These are phyloP conservation scores for Speoplatyrhinus poulsoni DNA, from an alignment of 2,113 vertebrate genomes.

Conservation along the genomic window DNA sequence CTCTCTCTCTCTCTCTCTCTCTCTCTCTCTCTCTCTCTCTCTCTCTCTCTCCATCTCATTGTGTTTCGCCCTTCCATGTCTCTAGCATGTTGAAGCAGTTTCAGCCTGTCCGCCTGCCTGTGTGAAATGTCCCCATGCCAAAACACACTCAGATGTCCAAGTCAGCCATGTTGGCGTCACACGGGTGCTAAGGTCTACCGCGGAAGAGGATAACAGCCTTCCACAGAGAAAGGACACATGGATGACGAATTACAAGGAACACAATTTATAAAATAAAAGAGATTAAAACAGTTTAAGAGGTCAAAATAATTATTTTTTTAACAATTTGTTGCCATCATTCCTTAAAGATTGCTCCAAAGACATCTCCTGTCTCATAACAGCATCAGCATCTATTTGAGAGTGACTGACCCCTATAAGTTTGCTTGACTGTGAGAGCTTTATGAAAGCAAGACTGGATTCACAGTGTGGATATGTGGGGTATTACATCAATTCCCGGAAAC, in stretches of 20 bases:
- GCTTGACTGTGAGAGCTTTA: conserved; percentile 3
- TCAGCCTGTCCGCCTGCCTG: background rate
- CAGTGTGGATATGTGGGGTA: conserved; percentile 37
- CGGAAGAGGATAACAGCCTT: too few relatives aligned
- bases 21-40: conserved; percentile 46
- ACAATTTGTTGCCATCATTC: too few relatives aligned
- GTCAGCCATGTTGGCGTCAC: too few relatives aligned
- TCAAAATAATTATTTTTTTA: background rate
- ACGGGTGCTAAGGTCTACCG: too few relatives aligned
- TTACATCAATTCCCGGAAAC: conserved; percentile 29
- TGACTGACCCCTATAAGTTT: conserved; percentile 1
- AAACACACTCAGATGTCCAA: background rate
- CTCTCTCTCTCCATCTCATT: conserved; percentile 51
- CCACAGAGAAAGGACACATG: too few relatives aligned
- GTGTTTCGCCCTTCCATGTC: conserved; percentile 13
- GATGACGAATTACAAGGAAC: background rate
- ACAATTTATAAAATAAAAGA: too few relatives aligned
- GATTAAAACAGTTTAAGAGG: background rate
- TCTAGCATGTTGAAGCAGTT: background rate
- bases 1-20: conserved; percentile 58
- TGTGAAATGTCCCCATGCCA: background rate
- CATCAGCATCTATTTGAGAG: conserved; percentile 9
- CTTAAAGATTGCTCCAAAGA: conserved; percentile 31
- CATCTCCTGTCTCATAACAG: conserved; percentile 13
- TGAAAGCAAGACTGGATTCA: conserved; percentile 5